Base-by-base conservation (phyloP, 2,888 invertebrate species). In the Cephus runcator region DNA sequence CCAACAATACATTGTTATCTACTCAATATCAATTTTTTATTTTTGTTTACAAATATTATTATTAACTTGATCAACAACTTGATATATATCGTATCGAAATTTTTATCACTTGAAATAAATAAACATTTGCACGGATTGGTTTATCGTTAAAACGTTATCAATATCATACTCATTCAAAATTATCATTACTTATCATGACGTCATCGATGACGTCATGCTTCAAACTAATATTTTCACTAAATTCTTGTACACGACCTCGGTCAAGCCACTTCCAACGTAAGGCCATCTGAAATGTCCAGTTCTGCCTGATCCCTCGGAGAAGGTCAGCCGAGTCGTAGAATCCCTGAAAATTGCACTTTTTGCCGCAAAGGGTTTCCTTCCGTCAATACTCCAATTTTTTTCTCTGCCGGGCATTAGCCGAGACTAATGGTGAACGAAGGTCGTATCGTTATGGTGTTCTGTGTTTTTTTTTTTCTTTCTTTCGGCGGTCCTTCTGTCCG, bases 341-440 rank as follows among this genome's bases (percentile, higher is more conserved):
- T 31, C 74, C 74, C 12, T 23, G 6, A 30, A 73, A 73, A 73
- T 73, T 73, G 74, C 74, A 73, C 23, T 73, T 73, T 73, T 73
- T 76, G 74, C 81, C 84, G 81, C 83, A 81, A 83, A 83, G 81
- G 83, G 82, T 81, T 80, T 76, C 77, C 89, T 90, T 89, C 88
- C 88, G 87, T 83, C 89, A 89, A 90, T 90, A 88, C 88, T 90
- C 89, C 87, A 89, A 89, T 90, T 90, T 90, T 90, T 86, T 84
- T 77, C 79, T 79, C 82, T 82, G 34, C 69, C 78, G 79, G 69
- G 36, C 81, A 83, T 84, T 75, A 80, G 75, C 73, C 81, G 81
- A 80, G 56, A 79, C 79, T 81, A 83, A 85, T 82, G 77, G 82
- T 75, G 80, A 78, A 81, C 79, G 86, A 87, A 87, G 87, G 87